These are phyloP conservation scores for Cheilinus undulatus DNA, from an alignment of 2,113 vertebrate genomes.

Conservation along the genomic window DNA sequence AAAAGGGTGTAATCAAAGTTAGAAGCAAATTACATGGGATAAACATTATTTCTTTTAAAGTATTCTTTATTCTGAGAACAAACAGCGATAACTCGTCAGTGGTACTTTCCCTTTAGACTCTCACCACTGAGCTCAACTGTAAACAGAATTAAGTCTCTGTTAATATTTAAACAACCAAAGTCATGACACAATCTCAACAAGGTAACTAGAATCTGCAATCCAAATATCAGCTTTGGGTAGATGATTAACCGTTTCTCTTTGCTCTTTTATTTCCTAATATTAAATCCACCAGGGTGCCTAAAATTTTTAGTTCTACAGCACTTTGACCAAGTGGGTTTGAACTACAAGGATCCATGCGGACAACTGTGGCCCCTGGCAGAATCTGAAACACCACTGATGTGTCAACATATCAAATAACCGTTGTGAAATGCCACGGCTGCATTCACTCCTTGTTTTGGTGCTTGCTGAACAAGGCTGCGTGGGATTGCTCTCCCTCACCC, in stretches of 20 bases:
- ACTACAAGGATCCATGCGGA: constrained; percentile 56
- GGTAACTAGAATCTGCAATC: constrained; percentile 53
- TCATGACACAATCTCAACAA: constrained; percentile 62
- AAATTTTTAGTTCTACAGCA: constrained; percentile 40
- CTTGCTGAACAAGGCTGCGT: constrained; percentile 81
- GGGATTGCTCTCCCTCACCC: constrained; percentile 78
- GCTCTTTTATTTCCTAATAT: not conserved
- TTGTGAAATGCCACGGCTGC: constrained; percentile 69
- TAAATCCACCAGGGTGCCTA: constrained; percentile 36
- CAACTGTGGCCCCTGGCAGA: constrained; percentile 63
- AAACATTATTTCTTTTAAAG: not conserved
- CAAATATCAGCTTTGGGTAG: constrained; percentile 62
- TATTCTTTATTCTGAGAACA: not conserved
- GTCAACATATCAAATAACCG: constrained; percentile 77
- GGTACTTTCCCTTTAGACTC: not conserved
- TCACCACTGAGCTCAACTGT: constrained; percentile 39
- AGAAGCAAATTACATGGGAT: not conserved
- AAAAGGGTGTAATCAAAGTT: not conserved
- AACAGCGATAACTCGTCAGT: not conserved
- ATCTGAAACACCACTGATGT: constrained; percentile 63
- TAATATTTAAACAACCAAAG: constrained; percentile 80
- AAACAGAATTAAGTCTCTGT: constrained; percentile 68
- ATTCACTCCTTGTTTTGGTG: constrained; percentile 69
- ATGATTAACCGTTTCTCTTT: constrained; percentile 69
- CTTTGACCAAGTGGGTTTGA: constrained; percentile 48